Conservation (phyloP, 2,888 invertebrate species). For the Aleiodes testaceus region DNA sequence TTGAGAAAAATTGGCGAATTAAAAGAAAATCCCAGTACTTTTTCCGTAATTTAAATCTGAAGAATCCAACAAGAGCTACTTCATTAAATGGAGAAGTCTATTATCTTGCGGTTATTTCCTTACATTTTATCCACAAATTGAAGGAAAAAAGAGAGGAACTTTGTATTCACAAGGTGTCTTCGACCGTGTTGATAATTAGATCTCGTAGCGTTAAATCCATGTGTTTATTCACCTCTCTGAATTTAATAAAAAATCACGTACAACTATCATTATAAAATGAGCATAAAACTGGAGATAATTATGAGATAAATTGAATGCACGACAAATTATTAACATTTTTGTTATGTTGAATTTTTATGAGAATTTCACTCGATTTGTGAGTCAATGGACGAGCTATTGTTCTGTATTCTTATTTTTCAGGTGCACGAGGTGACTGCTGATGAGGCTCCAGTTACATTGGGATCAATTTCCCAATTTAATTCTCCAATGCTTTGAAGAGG, state of each 20-base stretch:
- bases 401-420: neutral
- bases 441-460: neutral
- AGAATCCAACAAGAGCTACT: neutral
- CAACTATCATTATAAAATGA: neutral
- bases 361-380: constrained; percentile 27
- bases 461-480: too few relatives aligned
- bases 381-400: constrained; percentile 7
- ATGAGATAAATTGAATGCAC: neutral
- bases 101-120: constrained; percentile 7
- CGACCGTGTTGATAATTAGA: constrained; percentile 54
- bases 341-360: neutral
- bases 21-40: constrained; percentile 49
- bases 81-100: constrained; percentile 26
- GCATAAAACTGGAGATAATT: neutral
- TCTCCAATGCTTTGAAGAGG: too few relatives aligned
- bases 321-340: neutral
- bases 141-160: neutral
- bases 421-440: neutral
- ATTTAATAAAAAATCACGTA: neutral
- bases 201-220: constrained; percentile 52
- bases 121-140: neutral
- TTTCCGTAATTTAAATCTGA: neutral
- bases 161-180: constrained; percentile 10
- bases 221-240: constrained; percentile 9
- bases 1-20: constrained; percentile 56